Evolutionary conservation across 2,797 vertebrate species (phyloP).

Genomic region (Phoebastria nigripes): DNA sequence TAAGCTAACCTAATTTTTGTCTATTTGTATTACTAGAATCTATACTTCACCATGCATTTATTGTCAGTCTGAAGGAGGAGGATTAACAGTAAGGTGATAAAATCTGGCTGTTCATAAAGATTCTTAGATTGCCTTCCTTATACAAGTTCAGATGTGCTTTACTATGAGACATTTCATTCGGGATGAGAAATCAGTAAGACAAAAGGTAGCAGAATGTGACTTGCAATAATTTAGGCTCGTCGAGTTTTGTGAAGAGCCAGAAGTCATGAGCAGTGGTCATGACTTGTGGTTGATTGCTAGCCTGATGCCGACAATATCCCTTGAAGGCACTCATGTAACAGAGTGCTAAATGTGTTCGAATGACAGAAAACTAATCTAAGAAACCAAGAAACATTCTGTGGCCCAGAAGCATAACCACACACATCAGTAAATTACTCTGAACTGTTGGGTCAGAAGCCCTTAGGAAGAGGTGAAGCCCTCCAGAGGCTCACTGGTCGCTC

Average conservation of each 20-base stretch:
- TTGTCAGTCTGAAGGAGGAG: not conserved
- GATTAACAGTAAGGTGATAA: not conserved
- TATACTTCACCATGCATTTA: not conserved
- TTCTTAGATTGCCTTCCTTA: not conserved
- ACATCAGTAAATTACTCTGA: not conserved
- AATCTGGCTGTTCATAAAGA: not conserved
- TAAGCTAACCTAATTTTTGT: not conserved
- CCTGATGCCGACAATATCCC: not conserved
- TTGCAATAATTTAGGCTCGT: not conserved
- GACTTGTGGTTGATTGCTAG: not conserved
- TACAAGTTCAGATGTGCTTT: not conserved
- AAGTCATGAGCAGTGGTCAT: not conserved
- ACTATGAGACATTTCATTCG: not conserved
- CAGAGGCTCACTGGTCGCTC: not conserved
- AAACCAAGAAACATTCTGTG: not conserved
- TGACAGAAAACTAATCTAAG: not conserved
- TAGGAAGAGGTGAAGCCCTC: not conserved
- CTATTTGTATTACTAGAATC: not conserved
- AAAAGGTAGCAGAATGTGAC: not conserved
- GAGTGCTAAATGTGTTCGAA: not conserved
- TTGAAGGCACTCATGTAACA: not conserved
- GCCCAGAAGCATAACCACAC: not conserved
- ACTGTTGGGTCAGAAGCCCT: not conserved
- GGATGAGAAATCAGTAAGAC: not conserved
- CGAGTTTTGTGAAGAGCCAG: not conserved